phyloP scores from a whole-genome alignment of 2,113 vertebrate genomes.

The Centrocercus urophasianus region DNA sequence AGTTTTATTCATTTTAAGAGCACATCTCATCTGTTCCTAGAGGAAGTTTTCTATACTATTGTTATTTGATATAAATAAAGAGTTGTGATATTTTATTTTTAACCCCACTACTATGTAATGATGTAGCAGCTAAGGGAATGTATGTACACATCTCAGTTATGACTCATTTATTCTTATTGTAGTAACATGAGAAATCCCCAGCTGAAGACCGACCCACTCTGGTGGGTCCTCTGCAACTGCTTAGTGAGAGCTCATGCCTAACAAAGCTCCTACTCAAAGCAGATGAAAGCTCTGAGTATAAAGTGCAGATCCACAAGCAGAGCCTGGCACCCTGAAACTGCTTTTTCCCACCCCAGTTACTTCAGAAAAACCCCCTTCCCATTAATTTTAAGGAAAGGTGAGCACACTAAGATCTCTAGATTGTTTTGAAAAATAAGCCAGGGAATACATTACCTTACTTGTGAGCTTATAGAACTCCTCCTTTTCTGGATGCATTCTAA shows the following conservation, averaged over 20 bases:
- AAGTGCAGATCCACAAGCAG: background rate
- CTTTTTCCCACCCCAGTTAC: background rate
- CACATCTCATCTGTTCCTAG: background rate
- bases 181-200: background rate
- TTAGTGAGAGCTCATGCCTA: background rate
- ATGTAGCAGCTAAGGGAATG: background rate
- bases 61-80: background rate
- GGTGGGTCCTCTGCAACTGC: background rate
- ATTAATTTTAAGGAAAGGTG: background rate
- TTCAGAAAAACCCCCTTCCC: background rate
- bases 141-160: background rate
- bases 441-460: background rate
- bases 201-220: background rate
- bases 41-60: constrained; percentile 13
- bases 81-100: background rate
- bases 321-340: background rate
- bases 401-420: background rate
- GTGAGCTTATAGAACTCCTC: background rate
- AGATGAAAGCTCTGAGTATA: background rate
- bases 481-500: background rate
- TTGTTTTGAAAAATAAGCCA: constrained; percentile 5
- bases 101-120: background rate
- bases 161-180: constrained; percentile 18
- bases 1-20: background rate
- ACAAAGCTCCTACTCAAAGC: background rate